phyloP scores from a whole-genome alignment of 2,888 invertebrate species.

The Drosophila stalkeri region DNA sequence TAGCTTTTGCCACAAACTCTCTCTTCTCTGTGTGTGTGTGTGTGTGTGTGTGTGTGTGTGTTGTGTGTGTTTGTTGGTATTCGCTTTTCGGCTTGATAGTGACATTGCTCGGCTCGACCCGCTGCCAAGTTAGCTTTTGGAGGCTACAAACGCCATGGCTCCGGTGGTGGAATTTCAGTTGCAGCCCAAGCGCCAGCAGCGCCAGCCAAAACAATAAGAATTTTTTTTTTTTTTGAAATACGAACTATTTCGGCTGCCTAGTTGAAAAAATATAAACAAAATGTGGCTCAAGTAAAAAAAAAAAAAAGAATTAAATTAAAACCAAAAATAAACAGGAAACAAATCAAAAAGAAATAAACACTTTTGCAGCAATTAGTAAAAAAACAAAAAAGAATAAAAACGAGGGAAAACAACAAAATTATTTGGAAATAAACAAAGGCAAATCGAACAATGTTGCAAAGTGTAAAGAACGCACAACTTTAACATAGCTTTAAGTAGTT shows the following conservation, averaged over 20 bases:
- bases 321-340: neutral
- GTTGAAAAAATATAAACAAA: conserved; percentile 47
- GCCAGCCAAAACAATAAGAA: conserved; percentile 48
- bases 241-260: neutral
- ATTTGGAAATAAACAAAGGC: neutral
- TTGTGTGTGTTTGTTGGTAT: conserved; percentile 20
- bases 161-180: conserved; percentile 60
- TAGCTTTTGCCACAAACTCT: conserved; percentile 39
- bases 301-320: neutral
- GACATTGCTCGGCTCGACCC: conserved; percentile 53
- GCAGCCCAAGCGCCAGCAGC: conserved; percentile 50
- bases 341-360: neutral
- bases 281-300: conserved; percentile 20
- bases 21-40: conserved; percentile 24
- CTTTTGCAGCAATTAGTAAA: conserved; percentile 4
- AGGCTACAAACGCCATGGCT: conserved; percentile 37
- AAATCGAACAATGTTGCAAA: neutral
- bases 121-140: conserved; percentile 57
- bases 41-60: neutral
- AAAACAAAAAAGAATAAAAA: conserved; percentile 3
- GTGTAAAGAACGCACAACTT: conserved; percentile 18
- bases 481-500: neutral
- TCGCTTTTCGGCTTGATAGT: conserved; percentile 53
- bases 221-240: conserved; percentile 4
- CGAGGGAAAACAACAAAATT: neutral